Evolutionary conservation across 1,140 invertebrate genomes (phyloP).

Genomic region (Phocides pigmalion): DNA sequence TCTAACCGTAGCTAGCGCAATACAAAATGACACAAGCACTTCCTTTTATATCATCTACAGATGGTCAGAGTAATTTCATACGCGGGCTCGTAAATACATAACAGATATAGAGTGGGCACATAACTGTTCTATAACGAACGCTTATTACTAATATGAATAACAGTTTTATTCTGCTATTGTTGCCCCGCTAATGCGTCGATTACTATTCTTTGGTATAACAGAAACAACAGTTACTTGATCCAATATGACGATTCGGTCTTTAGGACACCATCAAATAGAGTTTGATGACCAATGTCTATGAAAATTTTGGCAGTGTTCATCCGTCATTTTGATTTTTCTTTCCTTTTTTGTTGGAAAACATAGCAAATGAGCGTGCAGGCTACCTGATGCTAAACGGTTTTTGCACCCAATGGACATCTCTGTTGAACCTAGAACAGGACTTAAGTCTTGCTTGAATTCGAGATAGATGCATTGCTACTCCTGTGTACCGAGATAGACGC

Average conservation of each 20-base stretch:
- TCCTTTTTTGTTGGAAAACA: too few species aligned
- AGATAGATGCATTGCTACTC: too few species aligned
- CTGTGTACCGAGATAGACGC: too few species aligned
- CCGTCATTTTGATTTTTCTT: too few species aligned
- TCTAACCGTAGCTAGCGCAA: background rate
- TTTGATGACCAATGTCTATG: too few species aligned
- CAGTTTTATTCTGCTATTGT: slow-evolving; percentile 43
- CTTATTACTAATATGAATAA: slow-evolving; percentile 23
- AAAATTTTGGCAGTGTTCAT: too few species aligned
- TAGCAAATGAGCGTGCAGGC: too few species aligned
- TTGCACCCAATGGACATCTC: too few species aligned
- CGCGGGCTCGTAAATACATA: slow-evolving; percentile 15
- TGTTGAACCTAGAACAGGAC: too few species aligned
- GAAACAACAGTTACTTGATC: background rate
- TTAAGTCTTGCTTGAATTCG: too few species aligned
- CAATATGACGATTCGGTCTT: background rate
- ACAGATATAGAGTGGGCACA: slow-evolving; percentile 31
- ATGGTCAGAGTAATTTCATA: slow-evolving; percentile 34
- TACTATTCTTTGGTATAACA: slow-evolving; percentile 16
- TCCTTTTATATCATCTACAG: slow-evolving; percentile 34
- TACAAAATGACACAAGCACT: background rate
- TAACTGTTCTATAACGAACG: slow-evolving; percentile 60
- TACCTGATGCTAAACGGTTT: too few species aligned
- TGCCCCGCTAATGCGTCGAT: slow-evolving; percentile 40
- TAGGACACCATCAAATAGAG: too few species aligned